phyloP scores from a whole-genome alignment of 2,888 invertebrate species.

The Merodon equestris region DNA sequence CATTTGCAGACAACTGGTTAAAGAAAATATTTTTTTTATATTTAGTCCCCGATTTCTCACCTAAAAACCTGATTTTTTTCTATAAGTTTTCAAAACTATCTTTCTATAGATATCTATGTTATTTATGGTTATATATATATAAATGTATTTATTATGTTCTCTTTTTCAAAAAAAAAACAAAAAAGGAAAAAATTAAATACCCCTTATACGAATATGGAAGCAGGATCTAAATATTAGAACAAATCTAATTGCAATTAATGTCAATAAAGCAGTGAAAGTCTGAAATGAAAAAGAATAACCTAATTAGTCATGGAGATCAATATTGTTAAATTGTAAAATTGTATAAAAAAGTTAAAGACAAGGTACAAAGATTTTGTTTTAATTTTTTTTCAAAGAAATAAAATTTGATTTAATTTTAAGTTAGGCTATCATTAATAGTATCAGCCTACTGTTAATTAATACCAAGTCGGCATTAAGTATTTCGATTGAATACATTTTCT shows the following conservation, averaged over 20 bases:
- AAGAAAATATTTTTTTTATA: conserved; percentile 29
- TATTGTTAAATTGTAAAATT: too few species aligned
- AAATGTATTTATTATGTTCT: conserved; percentile 6
- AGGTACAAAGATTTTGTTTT: too few species aligned
- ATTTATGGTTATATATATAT: conserved; percentile 7
- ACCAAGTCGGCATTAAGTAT: too few species aligned
- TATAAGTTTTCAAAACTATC: too few species aligned
- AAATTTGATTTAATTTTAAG: too few species aligned
- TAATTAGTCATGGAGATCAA: too few species aligned
- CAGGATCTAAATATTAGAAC: conserved; percentile 45
- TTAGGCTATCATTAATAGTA: too few species aligned
- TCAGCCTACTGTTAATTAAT: too few species aligned
- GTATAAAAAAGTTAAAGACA: too few species aligned
- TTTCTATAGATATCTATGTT: neutral
- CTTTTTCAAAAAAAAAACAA: conserved; percentile 27
- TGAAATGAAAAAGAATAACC: conserved; percentile 33
- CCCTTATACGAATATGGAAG: conserved; percentile 54
- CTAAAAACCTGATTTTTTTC: conserved; percentile 41
- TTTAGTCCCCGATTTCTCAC: conserved; percentile 30
- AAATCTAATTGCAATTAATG: conserved; percentile 53
- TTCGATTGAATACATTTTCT: too few species aligned
- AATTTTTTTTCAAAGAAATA: too few species aligned
- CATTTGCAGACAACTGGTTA: conserved; percentile 15
- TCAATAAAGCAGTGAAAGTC: conserved; percentile 42
- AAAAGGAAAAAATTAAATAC: too few species aligned